Evolutionary conservation across 2,113 vertebrate genomes (phyloP), one percentile per base, ranked within the genome.

Genomic region (Capreolus pygargus): DNA sequence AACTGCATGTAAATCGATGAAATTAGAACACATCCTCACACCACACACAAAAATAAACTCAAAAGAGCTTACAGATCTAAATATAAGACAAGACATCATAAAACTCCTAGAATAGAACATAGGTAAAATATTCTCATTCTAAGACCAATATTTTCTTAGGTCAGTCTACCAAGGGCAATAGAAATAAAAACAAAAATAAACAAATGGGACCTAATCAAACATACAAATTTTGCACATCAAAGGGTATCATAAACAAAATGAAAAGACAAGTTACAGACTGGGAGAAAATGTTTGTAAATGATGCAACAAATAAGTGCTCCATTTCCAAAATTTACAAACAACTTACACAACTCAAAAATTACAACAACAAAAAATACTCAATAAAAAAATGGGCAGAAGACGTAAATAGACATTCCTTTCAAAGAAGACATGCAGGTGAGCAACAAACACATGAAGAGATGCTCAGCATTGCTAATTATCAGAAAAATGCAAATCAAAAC

Each of bases 331-430:
- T 70, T 70, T 70, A 70, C 9, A 70, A 70, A 12, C 9, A 70
- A 70, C n/a, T 70, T 70, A 23, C 23, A 39, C 19, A 70, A 70
- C 67, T 39, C n/a, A 70, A 70, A 70, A 70, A 39, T 70, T 5
- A 70, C n/a, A n/a, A 1, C 0, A 5, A 50, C n/a, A 50, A 13
- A n/a, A 21, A 36, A 36, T 23, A 0, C 9, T 36, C 9, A 70
- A 70, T 70, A 36, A 70, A 36, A 70, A 70, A 70, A 39, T 23
- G 19, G 19, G 67, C n/a, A 39, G 19, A 39, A 39, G 67, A 39
- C 0, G 0, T 70, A 70, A 70, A 39, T 70, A 39, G n/a, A 70
- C 19, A 70, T 70, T 12, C 36, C n/a, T 23, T 23, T 39, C 67
- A 70, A 70, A 70, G n/a, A 70, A 70, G 19, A 70, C 9, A 39